Evolutionary conservation across 2,888 invertebrate genomes (phyloP), one percentile per base, ranked within the genome.

Genomic region (Buathra laborator): DNA sequence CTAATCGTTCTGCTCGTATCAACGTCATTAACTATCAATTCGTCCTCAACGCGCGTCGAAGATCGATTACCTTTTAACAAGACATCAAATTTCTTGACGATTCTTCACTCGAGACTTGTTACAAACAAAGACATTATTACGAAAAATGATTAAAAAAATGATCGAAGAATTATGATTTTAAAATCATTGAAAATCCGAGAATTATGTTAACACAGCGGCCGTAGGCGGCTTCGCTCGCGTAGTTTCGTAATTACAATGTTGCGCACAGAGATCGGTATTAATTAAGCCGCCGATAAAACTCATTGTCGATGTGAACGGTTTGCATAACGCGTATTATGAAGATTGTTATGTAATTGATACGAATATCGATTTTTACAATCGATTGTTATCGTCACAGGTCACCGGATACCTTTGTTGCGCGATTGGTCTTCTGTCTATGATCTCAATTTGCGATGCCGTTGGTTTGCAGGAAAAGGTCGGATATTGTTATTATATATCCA

Each of bases 371-470:
- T 3, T 43, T 44, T 3, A 43, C 46, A 66, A 32, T 66, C 2
- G 24, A 68, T 76, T 51, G 44, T 77, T 83, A 56, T 44, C 9
- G 74, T 83, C 67, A 9, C 83, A 91, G 91, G 80, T 87, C 43
- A 88, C 85, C 66, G 85, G 85, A 68, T 89, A 86, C 71, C 48
- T 90, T 43, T 87, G 85, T 64, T 91, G 86, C 56, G 79, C 81
- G 14, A 19, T 91, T 48, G 80, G 85, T 46, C 79, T 91, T n/a
- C 80, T 84, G 19, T 87, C 86, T 24, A 44, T 89, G 12, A 72
- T 86, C 46, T 82, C 87, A 32, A 67, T 81, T 56, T 77, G 66
- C 43, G 67, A 74, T 12, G 68, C 86, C 16, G 85, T 87, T 32
- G 64, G 59, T 0, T 62, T 85, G 4, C 82, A 76, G 37, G 85